phyloP scores from a whole-genome alignment of 2,888 invertebrate genomes.

The Frankliniella fusca region DNA sequence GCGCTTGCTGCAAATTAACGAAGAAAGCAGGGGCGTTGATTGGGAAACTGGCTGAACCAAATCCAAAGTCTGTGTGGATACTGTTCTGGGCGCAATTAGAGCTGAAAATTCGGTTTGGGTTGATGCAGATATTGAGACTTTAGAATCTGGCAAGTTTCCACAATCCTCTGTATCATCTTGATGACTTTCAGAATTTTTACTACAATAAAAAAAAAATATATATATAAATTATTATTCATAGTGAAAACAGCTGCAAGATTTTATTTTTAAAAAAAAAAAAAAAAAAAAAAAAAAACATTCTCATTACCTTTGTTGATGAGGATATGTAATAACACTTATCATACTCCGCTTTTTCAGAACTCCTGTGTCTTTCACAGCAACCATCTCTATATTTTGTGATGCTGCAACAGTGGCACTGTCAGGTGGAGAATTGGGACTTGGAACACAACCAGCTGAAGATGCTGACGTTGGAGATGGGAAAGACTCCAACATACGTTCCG shows the following conservation, averaged over 20 bases:
- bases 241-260: neutral
- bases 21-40: conserved; percentile 36
- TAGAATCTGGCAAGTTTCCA: neutral
- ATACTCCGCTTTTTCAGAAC: neutral
- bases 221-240: neutral
- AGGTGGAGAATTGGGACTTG: conserved; percentile 47
- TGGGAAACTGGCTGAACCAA: neutral
- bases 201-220: neutral
- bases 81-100: conserved; percentile 28
- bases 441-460: conserved; percentile 45
- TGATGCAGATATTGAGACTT: conserved; percentile 38
- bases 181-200: neutral
- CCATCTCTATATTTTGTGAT: conserved; percentile 47
- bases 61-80: neutral
- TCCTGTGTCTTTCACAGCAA: conserved; percentile 41
- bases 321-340: conserved; percentile 2
- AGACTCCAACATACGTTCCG: neutral
- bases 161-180: neutral
- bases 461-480: conserved; percentile 27
- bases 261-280: too few relatives aligned
- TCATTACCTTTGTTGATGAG: neutral
- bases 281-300: neutral
- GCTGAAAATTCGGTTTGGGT: conserved; percentile 41
- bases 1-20: conserved; percentile 36
- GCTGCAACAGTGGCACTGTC: conserved; percentile 45